phyloP scores from a whole-genome alignment of 1,140 invertebrate genomes.

The Hylaeus anthracinus region DNA sequence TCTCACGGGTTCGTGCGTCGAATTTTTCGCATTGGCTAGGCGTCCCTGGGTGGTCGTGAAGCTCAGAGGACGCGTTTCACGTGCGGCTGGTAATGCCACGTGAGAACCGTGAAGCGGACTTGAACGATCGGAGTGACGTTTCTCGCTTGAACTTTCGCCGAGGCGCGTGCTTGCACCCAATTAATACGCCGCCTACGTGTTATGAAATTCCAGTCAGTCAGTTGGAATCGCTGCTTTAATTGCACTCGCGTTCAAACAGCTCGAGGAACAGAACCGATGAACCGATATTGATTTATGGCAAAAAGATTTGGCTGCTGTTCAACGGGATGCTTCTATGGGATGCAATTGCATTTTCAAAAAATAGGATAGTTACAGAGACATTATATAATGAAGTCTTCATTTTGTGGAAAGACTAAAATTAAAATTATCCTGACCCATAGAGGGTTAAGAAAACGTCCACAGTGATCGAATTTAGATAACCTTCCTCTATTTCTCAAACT shows the following conservation, averaged over 20 bases:
- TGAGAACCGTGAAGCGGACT: constrained; percentile 55
- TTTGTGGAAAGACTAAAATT: too few species aligned
- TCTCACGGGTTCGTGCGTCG: constrained; percentile 40
- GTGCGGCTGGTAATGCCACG: constrained; percentile 28
- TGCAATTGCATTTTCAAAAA: too few species aligned
- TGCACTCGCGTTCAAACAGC: background rate
- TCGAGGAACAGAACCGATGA: too few species aligned
- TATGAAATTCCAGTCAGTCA: background rate
- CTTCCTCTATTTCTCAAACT: too few species aligned
- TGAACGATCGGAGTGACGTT: constrained; percentile 45
- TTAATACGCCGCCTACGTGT: constrained; percentile 2
- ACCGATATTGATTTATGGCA: too few species aligned
- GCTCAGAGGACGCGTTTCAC: constrained; percentile 36
- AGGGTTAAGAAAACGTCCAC: too few species aligned
- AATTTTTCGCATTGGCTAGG: constrained; percentile 46
- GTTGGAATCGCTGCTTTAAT: background rate
- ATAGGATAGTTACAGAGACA: too few species aligned
- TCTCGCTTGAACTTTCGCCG: constrained; percentile 37
- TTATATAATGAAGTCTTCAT: too few species aligned
- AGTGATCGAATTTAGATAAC: too few species aligned
- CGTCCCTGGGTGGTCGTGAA: constrained; percentile 43
- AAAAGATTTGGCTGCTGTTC: too few species aligned
- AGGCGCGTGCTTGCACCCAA: background rate
- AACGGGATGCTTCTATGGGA: too few species aligned
- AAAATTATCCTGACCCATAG: too few species aligned